Evolutionary conservation across 2,113 vertebrate genomes (phyloP).

Genomic region (Rhinoderma darwinii): DNA sequence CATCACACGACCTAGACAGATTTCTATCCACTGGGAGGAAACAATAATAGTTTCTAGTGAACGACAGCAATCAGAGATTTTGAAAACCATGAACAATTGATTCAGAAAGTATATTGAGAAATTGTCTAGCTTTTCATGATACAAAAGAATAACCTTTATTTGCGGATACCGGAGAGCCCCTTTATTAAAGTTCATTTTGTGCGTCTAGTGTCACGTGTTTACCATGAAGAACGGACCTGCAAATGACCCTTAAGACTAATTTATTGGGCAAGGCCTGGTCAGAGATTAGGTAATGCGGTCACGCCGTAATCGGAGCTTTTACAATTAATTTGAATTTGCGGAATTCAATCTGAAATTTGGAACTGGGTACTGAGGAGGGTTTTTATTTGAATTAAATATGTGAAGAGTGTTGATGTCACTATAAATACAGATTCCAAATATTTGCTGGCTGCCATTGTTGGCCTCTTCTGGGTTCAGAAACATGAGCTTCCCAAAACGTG

Average conservation of each 20-base stretch:
- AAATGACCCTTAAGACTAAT: constrained; percentile 21
- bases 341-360: constrained; percentile 6
- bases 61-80: too few species aligned
- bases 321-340: constrained; percentile 6
- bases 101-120: too few species aligned
- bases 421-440: constrained; percentile 29
- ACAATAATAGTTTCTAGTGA: too few species aligned
- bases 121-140: too few species aligned
- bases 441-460: constrained; percentile 29
- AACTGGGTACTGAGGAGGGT: neutral
- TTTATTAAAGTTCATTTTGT: too few species aligned
- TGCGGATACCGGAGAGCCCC: too few species aligned
- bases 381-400: constrained; percentile 52
- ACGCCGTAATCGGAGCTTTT: neutral
- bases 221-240: neutral
- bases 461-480: constrained; percentile 8
- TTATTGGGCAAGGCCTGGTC: neutral
- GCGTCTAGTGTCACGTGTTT: neutral
- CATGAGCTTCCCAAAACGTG: constrained; percentile 2
- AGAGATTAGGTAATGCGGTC: constrained; percentile 36
- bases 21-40: too few species aligned
- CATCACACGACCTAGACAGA: too few species aligned
- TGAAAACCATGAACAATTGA: too few species aligned
- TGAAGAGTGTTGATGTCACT: constrained; percentile 51
- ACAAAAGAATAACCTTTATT: too few species aligned